phyloP scores from a whole-genome alignment of 2,888 invertebrate species.

The Minunthozetes semirufus region DNA sequence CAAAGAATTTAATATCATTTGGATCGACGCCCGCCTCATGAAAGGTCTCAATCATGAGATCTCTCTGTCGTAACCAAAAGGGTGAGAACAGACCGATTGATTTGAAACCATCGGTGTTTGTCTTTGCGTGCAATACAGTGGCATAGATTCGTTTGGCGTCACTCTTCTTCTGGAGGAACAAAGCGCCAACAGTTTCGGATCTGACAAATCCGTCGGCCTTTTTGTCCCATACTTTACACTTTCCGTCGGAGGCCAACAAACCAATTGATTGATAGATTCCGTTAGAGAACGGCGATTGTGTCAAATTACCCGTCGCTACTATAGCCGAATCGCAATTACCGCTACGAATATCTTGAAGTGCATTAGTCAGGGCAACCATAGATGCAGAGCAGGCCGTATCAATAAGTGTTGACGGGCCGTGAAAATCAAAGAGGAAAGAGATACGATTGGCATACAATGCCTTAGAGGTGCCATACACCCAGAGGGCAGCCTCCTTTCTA shows the following conservation, averaged over 20 bases:
- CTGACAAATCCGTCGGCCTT: slow-evolving; percentile 85
- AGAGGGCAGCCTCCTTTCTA: slow-evolving; percentile 33
- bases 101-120: slow-evolving; percentile 54
- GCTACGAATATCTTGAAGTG: slow-evolving; percentile 66
- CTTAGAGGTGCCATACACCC: slow-evolving; percentile 63
- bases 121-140: slow-evolving; percentile 52
- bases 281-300: slow-evolving; percentile 80
- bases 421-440: slow-evolving; percentile 90
- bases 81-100: slow-evolving; percentile 53
- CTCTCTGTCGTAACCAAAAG: slow-evolving; percentile 60
- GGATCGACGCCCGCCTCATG: slow-evolving; percentile 74
- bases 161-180: slow-evolving; percentile 69
- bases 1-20: slow-evolving; percentile 75
- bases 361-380: slow-evolving; percentile 80
- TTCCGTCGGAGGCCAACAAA: slow-evolving; percentile 85
- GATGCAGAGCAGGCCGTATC: slow-evolving; percentile 98
- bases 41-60: slow-evolving; percentile 67
- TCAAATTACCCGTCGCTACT: slow-evolving; percentile 84
- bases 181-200: slow-evolving; percentile 74
- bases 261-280: slow-evolving; percentile 86
- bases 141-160: slow-evolving; percentile 49
- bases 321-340: slow-evolving; percentile 91
- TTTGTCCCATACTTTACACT: slow-evolving; percentile 90
- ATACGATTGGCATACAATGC: slow-evolving; percentile 86
- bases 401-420: slow-evolving; percentile 84